phyloP scores from a whole-genome alignment of 2,888 invertebrate species.

The Nasonia oneida region DNA sequence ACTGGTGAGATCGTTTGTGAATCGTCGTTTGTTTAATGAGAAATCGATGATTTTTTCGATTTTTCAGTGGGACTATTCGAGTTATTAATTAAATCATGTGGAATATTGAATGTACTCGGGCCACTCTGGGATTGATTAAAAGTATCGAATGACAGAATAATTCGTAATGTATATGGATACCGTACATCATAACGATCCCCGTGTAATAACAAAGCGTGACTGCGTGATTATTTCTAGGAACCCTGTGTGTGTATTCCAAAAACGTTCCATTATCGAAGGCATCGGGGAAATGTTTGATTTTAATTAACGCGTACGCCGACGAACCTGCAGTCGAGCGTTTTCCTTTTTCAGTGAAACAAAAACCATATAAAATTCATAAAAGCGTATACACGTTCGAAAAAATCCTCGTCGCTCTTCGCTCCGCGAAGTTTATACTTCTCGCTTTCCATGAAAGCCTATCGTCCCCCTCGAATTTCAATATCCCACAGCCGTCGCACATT shows the following conservation, averaged over 20 bases:
- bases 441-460: neutral
- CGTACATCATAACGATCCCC: neutral
- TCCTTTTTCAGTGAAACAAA: too few relatives aligned
- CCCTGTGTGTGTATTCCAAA: neutral
- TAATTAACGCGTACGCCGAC: too few relatives aligned
- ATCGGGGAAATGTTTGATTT: too few relatives aligned
- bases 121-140: neutral
- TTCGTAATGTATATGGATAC: neutral
- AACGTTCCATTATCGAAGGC: too few relatives aligned
- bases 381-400: too few relatives aligned
- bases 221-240: neutral
- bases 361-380: too few relatives aligned
- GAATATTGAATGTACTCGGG: neutral
- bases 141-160: neutral
- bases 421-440: neutral
- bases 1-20: too few relatives aligned
- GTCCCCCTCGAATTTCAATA: neutral
- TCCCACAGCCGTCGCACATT: neutral
- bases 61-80: neutral
- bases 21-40: too few relatives aligned
- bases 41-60: neutral
- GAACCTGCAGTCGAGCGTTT: too few relatives aligned
- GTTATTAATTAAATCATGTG: neutral
- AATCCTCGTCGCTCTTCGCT: neutral
- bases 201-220: neutral